phyloP scores from a whole-genome alignment of 2,797 vertebrate genomes.

The Lagorchestes hirsutus region DNA sequence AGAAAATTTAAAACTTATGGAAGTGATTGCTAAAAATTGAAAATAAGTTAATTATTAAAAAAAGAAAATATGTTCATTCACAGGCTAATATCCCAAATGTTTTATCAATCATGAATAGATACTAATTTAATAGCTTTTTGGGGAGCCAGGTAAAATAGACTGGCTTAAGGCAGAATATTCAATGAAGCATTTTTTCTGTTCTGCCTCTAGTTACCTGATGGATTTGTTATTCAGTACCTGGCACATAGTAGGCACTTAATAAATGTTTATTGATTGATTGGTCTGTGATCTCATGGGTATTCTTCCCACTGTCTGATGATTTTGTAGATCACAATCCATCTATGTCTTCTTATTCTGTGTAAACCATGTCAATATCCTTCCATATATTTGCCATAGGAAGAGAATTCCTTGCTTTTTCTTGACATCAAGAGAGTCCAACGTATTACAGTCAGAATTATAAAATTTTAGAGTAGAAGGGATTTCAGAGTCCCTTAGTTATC shows the following conservation, averaged over 20 bases:
- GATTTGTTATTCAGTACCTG: not conserved
- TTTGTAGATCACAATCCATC: not conserved
- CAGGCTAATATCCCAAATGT: slow-evolving; percentile 51
- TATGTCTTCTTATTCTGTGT: not conserved
- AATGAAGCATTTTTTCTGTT: slow-evolving; percentile 41
- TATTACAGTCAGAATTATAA: not conserved
- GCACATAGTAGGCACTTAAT: not conserved
- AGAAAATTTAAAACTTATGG: too few species aligned
- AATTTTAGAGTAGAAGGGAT: not conserved
- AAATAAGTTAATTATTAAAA: too few species aligned
- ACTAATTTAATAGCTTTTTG: slow-evolving; percentile 57
- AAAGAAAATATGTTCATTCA: slow-evolving; percentile 62
- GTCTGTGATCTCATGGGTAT: not conserved
- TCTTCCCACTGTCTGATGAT: not conserved
- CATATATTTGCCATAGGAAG: not conserved
- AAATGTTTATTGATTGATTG: not conserved
- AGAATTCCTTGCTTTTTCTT: not conserved
- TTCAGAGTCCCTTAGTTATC: not conserved
- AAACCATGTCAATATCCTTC: not conserved
- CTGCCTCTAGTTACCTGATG: not conserved
- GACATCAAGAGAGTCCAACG: not conserved
- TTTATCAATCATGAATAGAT: slow-evolving; percentile 16
- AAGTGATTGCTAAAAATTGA: too few species aligned
- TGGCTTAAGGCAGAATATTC: slow-evolving; percentile 50
- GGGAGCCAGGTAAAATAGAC: slow-evolving; percentile 33